A percentile compares a stretch with the other conserved stretches of the same genome.
These are phyloP conservation scores for Exocentrus adspersus DNA, from an alignment of 2,888 invertebrate species.

Conservation along the genomic window DNA sequence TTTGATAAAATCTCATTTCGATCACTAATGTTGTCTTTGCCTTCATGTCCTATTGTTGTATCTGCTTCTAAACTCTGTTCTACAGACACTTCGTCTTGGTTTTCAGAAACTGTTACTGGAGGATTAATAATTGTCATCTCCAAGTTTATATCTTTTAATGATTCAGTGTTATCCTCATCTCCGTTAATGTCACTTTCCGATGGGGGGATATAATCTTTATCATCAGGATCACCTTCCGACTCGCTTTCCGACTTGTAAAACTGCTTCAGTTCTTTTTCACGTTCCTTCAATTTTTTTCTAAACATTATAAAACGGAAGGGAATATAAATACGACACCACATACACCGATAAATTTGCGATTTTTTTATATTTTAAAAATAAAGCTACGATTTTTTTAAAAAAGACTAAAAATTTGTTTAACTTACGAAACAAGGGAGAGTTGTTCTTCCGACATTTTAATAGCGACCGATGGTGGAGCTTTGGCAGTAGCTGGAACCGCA, in stretches of 20 bases:
- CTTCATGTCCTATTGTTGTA: too few relatives aligned
- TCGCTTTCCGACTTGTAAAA: conserved; percentile 81
- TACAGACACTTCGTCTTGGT: neutral
- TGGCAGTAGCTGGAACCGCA: conserved; percentile 55
- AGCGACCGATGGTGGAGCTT: conserved; percentile 61
- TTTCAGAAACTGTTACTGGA: neutral
- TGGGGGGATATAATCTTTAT: conserved; percentile 41
- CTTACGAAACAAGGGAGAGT: conserved; percentile 74
- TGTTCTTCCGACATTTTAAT: conserved; percentile 77
- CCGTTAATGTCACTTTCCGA: neutral
- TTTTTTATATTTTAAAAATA: conserved; percentile 21
- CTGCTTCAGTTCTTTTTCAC: conserved; percentile 78
- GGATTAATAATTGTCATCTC: neutral
- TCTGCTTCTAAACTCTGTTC: too few relatives aligned
- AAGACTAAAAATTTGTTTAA: too few relatives aligned
- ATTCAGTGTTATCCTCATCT: conserved; percentile 24
- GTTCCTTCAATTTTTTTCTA: conserved; percentile 75
- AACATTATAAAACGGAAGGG: conserved; percentile 32
- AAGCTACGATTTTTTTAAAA: too few relatives aligned
- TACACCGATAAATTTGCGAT: too few relatives aligned
- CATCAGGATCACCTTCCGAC: conserved; percentile 59
- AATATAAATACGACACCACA: conserved; percentile 27
- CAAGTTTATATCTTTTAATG: neutral
- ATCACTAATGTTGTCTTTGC: too few relatives aligned
- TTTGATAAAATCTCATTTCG: too few relatives aligned